Percentiles rank a stretch among this genome's conserved stretches.
These are phyloP conservation scores for Ferdinandea cuprea DNA, from an alignment of 2,888 invertebrate species.

Conservation along the genomic window DNA sequence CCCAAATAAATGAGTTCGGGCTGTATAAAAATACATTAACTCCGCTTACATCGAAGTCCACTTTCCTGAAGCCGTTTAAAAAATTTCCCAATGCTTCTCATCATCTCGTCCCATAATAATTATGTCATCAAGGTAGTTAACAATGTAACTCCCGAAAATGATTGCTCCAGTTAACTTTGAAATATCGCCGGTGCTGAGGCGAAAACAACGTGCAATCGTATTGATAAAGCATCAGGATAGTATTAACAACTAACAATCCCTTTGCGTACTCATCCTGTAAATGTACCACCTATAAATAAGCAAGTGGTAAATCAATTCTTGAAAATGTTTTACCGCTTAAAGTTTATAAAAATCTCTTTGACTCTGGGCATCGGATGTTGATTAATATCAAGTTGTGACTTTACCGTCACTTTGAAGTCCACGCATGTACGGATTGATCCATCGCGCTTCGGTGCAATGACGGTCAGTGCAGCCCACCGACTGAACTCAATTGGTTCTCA, in stretches of 20 bases:
- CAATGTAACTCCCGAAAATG: too few species aligned
- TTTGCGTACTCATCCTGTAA: too few species aligned
- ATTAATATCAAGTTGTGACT: slow-evolving; percentile 75
- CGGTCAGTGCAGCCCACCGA: slow-evolving; percentile 79
- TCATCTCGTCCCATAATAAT: slow-evolving; percentile 75
- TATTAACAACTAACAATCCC: slow-evolving; percentile 78
- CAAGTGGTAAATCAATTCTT: slow-evolving; percentile 76
- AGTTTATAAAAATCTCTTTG: slow-evolving; percentile 75
- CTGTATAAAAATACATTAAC: too few species aligned
- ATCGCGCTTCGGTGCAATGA: slow-evolving; percentile 78
- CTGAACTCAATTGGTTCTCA: slow-evolving; percentile 76
- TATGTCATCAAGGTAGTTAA: slow-evolving; percentile 78
- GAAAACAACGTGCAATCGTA: too few species aligned
- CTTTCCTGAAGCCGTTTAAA: slow-evolving; percentile 74
- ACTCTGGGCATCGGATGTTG: slow-evolving; percentile 75
- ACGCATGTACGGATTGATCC: slow-evolving; percentile 76
- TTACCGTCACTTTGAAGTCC: slow-evolving; percentile 76
- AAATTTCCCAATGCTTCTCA: slow-evolving; percentile 76
- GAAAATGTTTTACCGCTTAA: slow-evolving; percentile 71
- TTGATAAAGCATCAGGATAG: slow-evolving; percentile 79
- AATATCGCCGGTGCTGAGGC: too few species aligned
- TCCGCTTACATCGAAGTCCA: slow-evolving; percentile 75
- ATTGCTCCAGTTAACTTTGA: too few species aligned
- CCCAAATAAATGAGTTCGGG: too few species aligned
- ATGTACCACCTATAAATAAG: too few species aligned